Evolutionary conservation across 2,888 invertebrate genomes (phyloP).

Genomic region (Blastobasis adustella): DNA sequence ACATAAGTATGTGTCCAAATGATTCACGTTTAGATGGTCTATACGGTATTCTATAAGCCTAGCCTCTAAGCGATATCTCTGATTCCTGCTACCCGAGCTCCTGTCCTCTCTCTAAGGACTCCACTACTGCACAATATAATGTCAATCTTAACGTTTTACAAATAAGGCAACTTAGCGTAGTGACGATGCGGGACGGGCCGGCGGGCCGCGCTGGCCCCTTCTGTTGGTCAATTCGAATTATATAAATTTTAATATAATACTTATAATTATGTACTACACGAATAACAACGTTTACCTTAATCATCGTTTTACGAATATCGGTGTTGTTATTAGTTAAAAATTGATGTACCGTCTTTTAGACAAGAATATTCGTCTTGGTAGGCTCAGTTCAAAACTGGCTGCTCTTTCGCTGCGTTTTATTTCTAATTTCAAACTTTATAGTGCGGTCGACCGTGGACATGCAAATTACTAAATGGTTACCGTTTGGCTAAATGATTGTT

Average conservation of each 20-base stretch:
- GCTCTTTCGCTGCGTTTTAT: background rate
- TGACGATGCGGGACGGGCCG: slow-evolving; percentile 12
- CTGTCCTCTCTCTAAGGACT: slow-evolving; percentile 30
- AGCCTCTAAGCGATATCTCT: slow-evolving; percentile 23
- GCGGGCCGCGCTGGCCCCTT: slow-evolving; percentile 24
- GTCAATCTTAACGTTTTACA: slow-evolving; percentile 51
- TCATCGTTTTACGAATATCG: slow-evolving; percentile 37
- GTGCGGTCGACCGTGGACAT: no score
- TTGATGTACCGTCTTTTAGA: slow-evolving; percentile 34
- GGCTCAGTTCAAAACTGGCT: background rate
- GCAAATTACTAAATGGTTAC: no score
- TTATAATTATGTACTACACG: slow-evolving; percentile 37
- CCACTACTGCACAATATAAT: slow-evolving; percentile 44
- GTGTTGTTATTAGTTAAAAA: slow-evolving; percentile 34
- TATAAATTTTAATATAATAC: slow-evolving; percentile 29
- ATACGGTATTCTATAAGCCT: slow-evolving; percentile 16
- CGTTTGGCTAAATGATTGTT: no score
- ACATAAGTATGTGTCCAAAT: slow-evolving; percentile 41
- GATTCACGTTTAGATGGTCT: slow-evolving; percentile 31
- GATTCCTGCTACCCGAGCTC: slow-evolving; percentile 14
- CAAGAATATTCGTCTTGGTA: slow-evolving; percentile 19
- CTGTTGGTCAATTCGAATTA: slow-evolving; percentile 37
- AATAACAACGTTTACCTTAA: slow-evolving; percentile 24
- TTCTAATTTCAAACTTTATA: no score
- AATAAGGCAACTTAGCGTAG: slow-evolving; percentile 50